Evolutionary conservation across 64 coral and sea anemone species (phyloP).

Genomic region (Trachythela sp.): DNA sequence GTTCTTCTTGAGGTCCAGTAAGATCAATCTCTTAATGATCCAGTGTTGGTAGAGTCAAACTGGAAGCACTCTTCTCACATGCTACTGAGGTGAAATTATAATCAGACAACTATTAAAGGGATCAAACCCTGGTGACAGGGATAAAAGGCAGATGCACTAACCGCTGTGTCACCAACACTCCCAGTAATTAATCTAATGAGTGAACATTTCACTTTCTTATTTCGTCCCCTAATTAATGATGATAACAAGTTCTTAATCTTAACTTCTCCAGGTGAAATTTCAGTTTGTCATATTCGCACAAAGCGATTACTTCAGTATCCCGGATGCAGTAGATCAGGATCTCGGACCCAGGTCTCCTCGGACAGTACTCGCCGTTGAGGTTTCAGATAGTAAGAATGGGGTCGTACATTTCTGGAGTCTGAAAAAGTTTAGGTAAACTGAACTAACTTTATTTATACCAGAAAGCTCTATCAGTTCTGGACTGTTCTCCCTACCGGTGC

Average conservation of each 20-base stretch:
- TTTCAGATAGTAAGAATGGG: conserved; percentile 80
- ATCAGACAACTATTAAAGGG: too few relatives aligned
- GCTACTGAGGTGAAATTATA: too few relatives aligned
- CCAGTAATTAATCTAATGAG: neutral
- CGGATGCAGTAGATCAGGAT: neutral
- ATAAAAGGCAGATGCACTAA: too few relatives aligned
- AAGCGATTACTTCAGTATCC: conserved; percentile 49
- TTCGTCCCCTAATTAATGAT: neutral
- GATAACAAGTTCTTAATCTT: neutral
- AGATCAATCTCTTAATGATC: too few relatives aligned
- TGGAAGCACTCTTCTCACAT: too few relatives aligned
- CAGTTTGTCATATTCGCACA: conserved; percentile 77
- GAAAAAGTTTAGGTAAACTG: conserved; percentile 65
- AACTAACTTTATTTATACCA: neutral
- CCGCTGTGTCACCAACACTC: too few relatives aligned
- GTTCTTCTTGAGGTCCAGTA: neutral
- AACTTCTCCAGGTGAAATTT: conserved; percentile 69
- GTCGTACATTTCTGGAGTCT: conserved; percentile 82
- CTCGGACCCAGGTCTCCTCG: neutral
- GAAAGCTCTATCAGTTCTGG: neutral
- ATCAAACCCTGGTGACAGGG: too few relatives aligned
- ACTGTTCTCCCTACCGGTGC: too few relatives aligned
- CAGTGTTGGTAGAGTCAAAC: too few relatives aligned
- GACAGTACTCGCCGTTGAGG: conserved; percentile 64
- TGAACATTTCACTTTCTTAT: neutral